Evolutionary conservation across 2,797 vertebrate species (phyloP).

Genomic region (Sebastes trivittatus): DNA sequence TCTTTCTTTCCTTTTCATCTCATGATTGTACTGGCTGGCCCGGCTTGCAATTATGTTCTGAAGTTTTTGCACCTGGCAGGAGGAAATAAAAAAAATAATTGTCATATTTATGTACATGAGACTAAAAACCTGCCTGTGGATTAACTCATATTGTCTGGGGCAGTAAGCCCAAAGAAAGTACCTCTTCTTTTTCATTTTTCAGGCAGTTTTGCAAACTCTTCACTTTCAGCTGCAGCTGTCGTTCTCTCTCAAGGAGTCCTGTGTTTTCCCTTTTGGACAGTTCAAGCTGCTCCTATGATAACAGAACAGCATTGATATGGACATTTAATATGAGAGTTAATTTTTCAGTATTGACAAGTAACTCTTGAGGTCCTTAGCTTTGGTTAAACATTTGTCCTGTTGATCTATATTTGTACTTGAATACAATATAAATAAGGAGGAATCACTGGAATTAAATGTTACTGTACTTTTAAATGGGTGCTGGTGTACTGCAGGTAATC

Average conservation of each 20-base stretch:
- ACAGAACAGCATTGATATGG: neutral
- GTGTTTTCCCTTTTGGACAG: slow-evolving; percentile 89
- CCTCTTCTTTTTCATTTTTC: slow-evolving; percentile 98
- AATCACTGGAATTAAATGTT: neutral
- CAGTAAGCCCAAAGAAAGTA: slow-evolving; percentile 50
- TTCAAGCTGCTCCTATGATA: slow-evolving; percentile 91
- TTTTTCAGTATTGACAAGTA: neutral
- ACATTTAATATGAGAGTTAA: neutral
- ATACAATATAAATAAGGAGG: neutral
- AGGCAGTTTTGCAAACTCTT: slow-evolving; percentile 91
- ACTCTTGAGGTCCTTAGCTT: neutral
- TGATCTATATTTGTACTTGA: neutral
- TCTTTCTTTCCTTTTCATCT: slow-evolving; percentile 97
- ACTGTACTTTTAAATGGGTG: slow-evolving; percentile 86
- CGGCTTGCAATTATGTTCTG: slow-evolving; percentile 94
- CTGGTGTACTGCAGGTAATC: slow-evolving; percentile 88
- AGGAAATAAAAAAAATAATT: neutral
- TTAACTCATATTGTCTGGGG: neutral
- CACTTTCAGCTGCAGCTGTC: slow-evolving; percentile 91
- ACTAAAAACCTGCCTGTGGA: neutral
- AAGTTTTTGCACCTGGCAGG: slow-evolving; percentile 90
- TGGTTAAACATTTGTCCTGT: neutral
- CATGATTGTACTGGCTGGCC: slow-evolving; percentile 95
- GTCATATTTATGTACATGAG: neutral
- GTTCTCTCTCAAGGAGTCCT: slow-evolving; percentile 91